Conservation (phyloP, 2,888 invertebrate species). For the Timema podura region DNA sequence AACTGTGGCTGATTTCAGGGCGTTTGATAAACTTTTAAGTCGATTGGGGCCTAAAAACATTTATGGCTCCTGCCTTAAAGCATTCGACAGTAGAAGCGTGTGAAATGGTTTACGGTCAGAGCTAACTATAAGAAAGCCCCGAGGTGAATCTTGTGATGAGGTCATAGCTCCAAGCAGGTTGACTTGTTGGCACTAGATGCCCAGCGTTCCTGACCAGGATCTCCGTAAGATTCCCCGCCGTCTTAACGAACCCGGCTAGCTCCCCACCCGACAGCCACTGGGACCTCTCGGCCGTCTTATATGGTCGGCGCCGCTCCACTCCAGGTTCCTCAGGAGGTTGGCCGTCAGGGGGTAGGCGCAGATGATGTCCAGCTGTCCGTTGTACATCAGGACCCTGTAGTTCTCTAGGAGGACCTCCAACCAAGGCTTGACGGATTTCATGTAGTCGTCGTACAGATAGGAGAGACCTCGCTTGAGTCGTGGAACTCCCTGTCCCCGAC, state of each 20-base stretch:
- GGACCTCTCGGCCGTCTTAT: conserved; percentile 60
- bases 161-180: conserved; percentile 71
- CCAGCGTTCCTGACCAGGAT: conserved; percentile 74
- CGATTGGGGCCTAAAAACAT: no score
- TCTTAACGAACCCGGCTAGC: conserved; percentile 72
- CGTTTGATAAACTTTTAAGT: no score
- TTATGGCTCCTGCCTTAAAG: no score
- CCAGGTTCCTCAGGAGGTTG: conserved; percentile 67
- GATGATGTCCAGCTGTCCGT: conserved; percentile 87
- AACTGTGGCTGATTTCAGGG: no score
- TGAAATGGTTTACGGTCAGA: conserved; percentile 50
- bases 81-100: not conserved
- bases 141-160: conserved; percentile 65
- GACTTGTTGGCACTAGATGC: conserved; percentile 77
- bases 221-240: conserved; percentile 66
- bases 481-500: conserved; percentile 76
- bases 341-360: conserved; percentile 83
- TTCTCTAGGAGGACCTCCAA: conserved; percentile 60
- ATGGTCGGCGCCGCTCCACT: conserved; percentile 58
- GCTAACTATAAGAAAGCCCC: conserved; percentile 10
- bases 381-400: conserved; percentile 76
- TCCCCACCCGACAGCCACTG: conserved; percentile 66
- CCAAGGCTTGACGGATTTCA: conserved; percentile 67
- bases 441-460: conserved; percentile 69
- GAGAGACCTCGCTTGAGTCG: conserved; percentile 61